Base-by-base conservation (phyloP, 2,797 vertebrate genomes). In the Sciurus carolinensis region DNA sequence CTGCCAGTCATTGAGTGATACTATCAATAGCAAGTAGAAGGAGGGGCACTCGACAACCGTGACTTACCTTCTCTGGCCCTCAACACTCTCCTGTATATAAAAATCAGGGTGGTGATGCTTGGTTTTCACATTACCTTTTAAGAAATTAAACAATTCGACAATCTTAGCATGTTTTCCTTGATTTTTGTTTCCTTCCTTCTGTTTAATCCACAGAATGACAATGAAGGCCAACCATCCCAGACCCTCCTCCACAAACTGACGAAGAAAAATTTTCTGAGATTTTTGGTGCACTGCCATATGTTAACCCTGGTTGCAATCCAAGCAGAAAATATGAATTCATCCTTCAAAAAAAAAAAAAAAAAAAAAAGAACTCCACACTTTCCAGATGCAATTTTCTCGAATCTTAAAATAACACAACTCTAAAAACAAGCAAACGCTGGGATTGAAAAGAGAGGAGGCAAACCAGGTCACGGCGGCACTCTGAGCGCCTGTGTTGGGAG, bases 361-460 rank as follows among this genome's bases (percentile, higher is more conserved):
- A 69, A 39, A 39, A 42, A 36, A 36, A 36, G 22, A 87, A 91
- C 76, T 90, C 64, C 79, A 22, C 36, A 93, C 77, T 93, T 96
- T 28, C 76, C 69, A 62, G 11, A 76, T 95, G 91, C 94, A 91
- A 66, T 95, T 90, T 97, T 97, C 94, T 97, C 81, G 42, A 90
- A 91, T 95, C 95, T 94, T 94, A 94, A 96, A 97, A 96, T 96
- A 96, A n/a, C 88, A 28, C 71, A 44, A 72, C 64, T 96, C 94
- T 94, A 80, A 91, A 96, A 96, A 91, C 90, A 96, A 97, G 95
- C 28, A 22, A 96, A 97, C 83, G 52, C 87, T 79, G 42, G 44
- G 39, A 89, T 50, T 75, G 24, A 91, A 93, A 94, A 91, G 36
- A 66, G 7, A 91, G 11, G 22, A 42, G 47, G 39, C 67, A 72